Evolutionary conservation across 2,113 vertebrate species (phyloP), one percentile per base, ranked within the genome.

Genomic region (Coregonus clupeaformis): DNA sequence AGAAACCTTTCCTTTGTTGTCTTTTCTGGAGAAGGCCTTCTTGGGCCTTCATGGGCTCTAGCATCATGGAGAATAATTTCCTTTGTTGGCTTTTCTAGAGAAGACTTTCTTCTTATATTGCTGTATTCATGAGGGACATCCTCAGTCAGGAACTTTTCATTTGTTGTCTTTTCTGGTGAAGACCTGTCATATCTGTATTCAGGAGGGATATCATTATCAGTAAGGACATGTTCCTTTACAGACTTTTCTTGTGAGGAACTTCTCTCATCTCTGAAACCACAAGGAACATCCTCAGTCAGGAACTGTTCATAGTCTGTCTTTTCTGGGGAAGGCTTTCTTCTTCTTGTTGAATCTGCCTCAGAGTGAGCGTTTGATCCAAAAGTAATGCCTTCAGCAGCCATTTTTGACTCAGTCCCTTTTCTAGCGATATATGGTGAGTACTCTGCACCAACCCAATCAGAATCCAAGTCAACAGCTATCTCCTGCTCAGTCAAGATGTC

Each of bases 401-500:
- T 72, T 55, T 73, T 75, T 1, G 12, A 45, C 6, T 82, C 72
- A 16, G 74, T n/a, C n/a, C 69, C 69, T 7, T 4, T 75, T 16
- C 77, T 80, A 69, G 65, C 4, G 62, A 68, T 66, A 13, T 67
- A 6, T 1, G 42, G n/a, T 63, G 86, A 30, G 59, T 69, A 87
- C 67, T 80, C 63, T 20, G 32, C 74, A 62, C 82, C 78, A 24
- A 70, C 80, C 89, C 85, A 89, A 18, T 83, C 77, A 1, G 89
- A 66, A n/a, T 85, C 82, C 2, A 73, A 73, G 16, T 85, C 62
- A 60, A 70, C 83, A 47, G 68, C 55, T 60, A 83, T 82, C 45
- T 88, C 78, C 76, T 93, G 92, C 67, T 92, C 90, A 81, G 88
- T 89, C 71, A 87, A 73, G 84, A 93, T 91, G 63, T 89, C 90